Evolutionary conservation across 2,888 invertebrate species (phyloP).

Genomic region (Amorpha juglandis): DNA sequence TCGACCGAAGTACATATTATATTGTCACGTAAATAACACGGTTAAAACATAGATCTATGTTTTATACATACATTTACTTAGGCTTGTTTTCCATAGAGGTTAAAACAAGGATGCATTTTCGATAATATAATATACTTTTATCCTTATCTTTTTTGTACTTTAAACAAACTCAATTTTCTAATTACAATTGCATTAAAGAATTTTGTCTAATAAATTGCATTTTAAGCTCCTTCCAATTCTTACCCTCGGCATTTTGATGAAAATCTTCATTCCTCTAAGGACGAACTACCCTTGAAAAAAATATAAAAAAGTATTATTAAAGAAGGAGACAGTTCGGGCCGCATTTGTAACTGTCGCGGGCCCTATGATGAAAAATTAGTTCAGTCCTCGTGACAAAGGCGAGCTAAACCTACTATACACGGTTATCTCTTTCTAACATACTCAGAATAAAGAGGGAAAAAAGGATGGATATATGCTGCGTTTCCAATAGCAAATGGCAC

Average conservation of each 20-base stretch:
- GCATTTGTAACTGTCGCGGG: conserved; percentile 84
- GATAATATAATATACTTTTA: not conserved
- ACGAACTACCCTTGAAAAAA: conserved; percentile 81
- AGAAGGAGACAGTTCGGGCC: conserved; percentile 84
- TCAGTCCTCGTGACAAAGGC: conserved; percentile 83
- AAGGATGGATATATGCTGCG: conserved; percentile 64
- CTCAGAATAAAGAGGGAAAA: conserved; percentile 48
- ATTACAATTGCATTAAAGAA: conserved; percentile 63
- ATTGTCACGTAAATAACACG: no score
- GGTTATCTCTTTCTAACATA: conserved; percentile 67
- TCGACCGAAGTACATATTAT: no score
- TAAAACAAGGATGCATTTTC: no score
- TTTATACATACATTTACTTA: no score
- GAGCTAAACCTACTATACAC: conserved; percentile 77
- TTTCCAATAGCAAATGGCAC: conserved; percentile 83
- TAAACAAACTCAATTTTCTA: conserved; percentile 46
- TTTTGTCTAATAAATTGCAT: conserved; percentile 73
- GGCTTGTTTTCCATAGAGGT: no score
- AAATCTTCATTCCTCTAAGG: conserved; percentile 79
- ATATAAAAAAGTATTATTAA: conserved; percentile 84
- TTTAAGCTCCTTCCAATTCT: conserved; percentile 77
- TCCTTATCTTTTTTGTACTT: not conserved
- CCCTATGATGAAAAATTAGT: conserved; percentile 86
- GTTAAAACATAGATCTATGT: no score
- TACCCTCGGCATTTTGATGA: conserved; percentile 67